Percentiles rank a stretch among this genome's conserved stretches.
phyloP scores from a whole-genome alignment of 2,888 invertebrate species.

The Aromia moschata region DNA sequence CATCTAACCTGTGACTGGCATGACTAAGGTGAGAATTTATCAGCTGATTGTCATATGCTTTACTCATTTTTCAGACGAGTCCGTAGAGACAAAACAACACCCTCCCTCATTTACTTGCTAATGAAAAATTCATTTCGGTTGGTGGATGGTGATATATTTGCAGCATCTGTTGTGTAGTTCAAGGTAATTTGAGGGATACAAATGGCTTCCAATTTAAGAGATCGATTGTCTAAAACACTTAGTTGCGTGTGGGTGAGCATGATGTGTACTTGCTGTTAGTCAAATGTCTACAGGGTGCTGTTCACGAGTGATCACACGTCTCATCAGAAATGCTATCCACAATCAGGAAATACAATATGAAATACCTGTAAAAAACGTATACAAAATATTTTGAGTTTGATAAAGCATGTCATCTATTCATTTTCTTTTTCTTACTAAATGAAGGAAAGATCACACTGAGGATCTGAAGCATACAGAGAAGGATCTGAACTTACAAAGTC shows the following conservation, averaged over 20 bases:
- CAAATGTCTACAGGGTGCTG: too few species aligned
- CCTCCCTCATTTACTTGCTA: conserved; percentile 38
- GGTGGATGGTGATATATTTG: conserved; percentile 37
- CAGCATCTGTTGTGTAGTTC: conserved; percentile 39
- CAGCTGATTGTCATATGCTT: conserved; percentile 44
- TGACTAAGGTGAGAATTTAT: conserved; percentile 43
- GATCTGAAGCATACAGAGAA: too few species aligned
- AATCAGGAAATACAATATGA: too few species aligned
- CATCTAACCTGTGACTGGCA: conserved; percentile 31
- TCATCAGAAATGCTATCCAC: too few species aligned
- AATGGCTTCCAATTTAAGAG: conserved; percentile 41
- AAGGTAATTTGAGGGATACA: conserved; percentile 37
- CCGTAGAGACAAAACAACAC: conserved; percentile 31
- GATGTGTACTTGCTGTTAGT: too few species aligned
- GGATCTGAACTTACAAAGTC: too few species aligned
- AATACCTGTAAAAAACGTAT: too few species aligned
- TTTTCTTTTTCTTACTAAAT: too few species aligned
- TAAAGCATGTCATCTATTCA: too few species aligned
- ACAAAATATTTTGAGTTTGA: too few species aligned
- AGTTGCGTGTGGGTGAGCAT: conserved; percentile 10
- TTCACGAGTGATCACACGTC: too few species aligned
- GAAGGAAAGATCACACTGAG: too few species aligned
- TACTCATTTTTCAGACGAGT: conserved; percentile 33
- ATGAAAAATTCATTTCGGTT: conserved; percentile 42
- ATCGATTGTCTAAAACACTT: conserved; percentile 34